Evolutionary conservation across 2,797 vertebrate genomes (phyloP), one percentile per base, ranked within the genome.

Genomic region (Rhabdophis nuchalis): DNA sequence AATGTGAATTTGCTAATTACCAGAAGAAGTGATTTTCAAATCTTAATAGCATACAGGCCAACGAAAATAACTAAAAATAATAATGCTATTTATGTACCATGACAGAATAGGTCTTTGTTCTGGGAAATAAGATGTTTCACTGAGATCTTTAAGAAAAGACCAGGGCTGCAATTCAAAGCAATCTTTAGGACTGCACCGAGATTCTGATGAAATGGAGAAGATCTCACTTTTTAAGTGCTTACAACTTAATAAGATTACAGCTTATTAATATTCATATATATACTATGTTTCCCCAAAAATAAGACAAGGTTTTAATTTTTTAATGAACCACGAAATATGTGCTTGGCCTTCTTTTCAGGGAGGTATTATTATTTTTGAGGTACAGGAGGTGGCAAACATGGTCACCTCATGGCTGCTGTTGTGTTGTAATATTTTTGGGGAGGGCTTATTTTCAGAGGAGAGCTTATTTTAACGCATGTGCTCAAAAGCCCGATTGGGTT

Each of bases 1-100:
- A 95, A 94, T 95, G 88, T 92, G 97, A 96, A 96, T 97, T 97
- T 97, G 13, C 94, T 97, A 97, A 97, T 95, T 97, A 93, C 90
- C 29, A 91, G 57, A 94, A 94, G 90, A 96, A 91, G 95, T 60
- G 95, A 95, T 96, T 96, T 96, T 96, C 93, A 96, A 96, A 96
- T 98, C 96, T 96, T 95, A 96, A 96, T 90, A 95, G 88, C 82
- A 90, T 16, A 25, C 92, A 93, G 85, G 58, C 50, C 50, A 85
- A 64, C 68, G 46, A 56, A 93, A 93, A 88, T 54, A 64, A 85
- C n/a, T 91, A 85, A 88, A 77, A 88, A 82, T 77, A 85, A 89
- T 54, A 85, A 27, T 88, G 57, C 57, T 23, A 61, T 87, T 85
- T 91, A 90, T 53, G 29, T 36, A 87, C 7, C 82, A 61, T 4